Evolutionary conservation across 35 echinoderm and acorn worm genomes (phyloP), one percentile per base, ranked within the genome.

Genomic region (Lytechinus variegatus): DNA sequence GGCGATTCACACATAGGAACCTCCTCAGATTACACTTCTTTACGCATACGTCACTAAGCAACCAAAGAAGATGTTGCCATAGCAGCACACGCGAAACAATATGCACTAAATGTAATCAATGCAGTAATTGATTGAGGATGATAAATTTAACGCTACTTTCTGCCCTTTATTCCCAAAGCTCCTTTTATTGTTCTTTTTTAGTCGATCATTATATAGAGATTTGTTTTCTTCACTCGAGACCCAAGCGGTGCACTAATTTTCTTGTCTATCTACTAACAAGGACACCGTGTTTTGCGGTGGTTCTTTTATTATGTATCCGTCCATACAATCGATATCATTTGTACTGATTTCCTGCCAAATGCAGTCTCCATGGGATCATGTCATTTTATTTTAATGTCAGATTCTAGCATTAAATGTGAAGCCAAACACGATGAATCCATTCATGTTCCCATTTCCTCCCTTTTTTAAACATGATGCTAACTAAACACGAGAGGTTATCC

Each of bases 41-140:
- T 86, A 95, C 58, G 79, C 58, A 95, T 95, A n/a, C 58, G 58
- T 86, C 58, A 28, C 79, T 72, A 95, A 52, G 79, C 66, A 95
- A 53, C 54, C 44, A 71, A 12, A 95, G 60, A 54, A 66, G 24
- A 28, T 19, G 79, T 87, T 79, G 52, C 79, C 79, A 95, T 95
- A 86, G 94, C 56, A 95, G 27, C 28, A 16, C 54, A 54, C 92
- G 92, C 54, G 53, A 93, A 93, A 93, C 92, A 93, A 93, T 55
- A 14, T 54, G 28, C 88, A 52, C 88, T 54, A 90, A 90, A 54
- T 90, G 88, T 90, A 90, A 90, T 90, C 88, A 90, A 90, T 90
- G 88, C 8, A 90, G 88, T 90, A 90, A 90, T 90, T 90, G 88
- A 90, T 90, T 90, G 88, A 16, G 88, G 88, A 90, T 90, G 88